A percentile compares a stretch with the other conserved stretches of the same genome.
phyloP scores from a whole-genome alignment of 1,140 invertebrate genomes.

The Adoxophyes honmai region DNA sequence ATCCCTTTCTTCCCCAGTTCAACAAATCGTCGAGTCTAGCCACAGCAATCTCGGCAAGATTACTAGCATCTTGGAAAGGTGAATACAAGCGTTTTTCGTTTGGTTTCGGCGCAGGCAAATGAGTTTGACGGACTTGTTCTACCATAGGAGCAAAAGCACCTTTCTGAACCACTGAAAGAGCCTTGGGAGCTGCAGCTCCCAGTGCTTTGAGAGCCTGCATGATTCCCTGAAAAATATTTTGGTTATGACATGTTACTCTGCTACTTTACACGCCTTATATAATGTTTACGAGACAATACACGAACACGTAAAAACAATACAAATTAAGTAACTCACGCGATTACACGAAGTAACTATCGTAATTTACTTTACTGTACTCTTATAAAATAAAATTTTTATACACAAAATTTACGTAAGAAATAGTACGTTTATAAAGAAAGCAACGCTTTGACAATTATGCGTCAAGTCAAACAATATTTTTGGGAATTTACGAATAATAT shows the following conservation, averaged over 20 bases:
- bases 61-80: constrained; percentile 87
- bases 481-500: too few species aligned
- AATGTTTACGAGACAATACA: background rate
- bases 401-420: constrained; percentile 33
- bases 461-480: too few species aligned
- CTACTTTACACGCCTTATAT: background rate
- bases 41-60: constrained; percentile 85
- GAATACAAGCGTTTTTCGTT: constrained; percentile 64
- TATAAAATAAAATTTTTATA: constrained; percentile 21
- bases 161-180: constrained; percentile 57
- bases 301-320: constrained; percentile 23
- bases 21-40: constrained; percentile 94
- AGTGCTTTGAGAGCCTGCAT: constrained; percentile 68
- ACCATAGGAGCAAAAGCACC: constrained; percentile 54
- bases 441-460: background rate
- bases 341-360: background rate
- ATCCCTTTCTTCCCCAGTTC: constrained; percentile 96
- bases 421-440: constrained; percentile 27
- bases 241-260: background rate
- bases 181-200: constrained; percentile 48
- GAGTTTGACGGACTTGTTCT: constrained; percentile 64
- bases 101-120: constrained; percentile 65
- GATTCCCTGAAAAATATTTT: constrained; percentile 36
- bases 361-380: constrained; percentile 5
- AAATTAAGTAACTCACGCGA: constrained; percentile 17